Evolutionary conservation across 2,113 vertebrate genomes (phyloP).

Genomic region (Chloroceryle aenea): DNA sequence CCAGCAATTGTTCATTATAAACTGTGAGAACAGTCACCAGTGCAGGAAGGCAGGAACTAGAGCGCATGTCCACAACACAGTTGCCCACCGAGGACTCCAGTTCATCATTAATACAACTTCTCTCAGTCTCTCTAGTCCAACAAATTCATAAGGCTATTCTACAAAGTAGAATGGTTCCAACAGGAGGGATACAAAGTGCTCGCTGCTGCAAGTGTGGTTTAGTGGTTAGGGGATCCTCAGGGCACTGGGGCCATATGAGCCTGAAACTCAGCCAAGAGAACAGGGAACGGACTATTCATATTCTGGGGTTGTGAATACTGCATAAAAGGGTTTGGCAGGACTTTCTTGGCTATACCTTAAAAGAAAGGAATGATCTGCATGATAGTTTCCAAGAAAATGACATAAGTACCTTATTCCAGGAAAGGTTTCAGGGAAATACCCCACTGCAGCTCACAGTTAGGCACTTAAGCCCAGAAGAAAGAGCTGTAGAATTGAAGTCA

Average conservation of each 20-base stretch:
- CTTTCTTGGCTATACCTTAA: slow-evolving; percentile 54
- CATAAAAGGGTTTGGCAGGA: slow-evolving; percentile 41
- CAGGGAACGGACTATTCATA: background rate
- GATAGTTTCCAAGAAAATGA: slow-evolving; percentile 61
- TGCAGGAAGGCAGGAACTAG: background rate
- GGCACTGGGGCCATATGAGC: background rate
- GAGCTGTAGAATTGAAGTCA: background rate
- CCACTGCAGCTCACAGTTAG: slow-evolving; percentile 3
- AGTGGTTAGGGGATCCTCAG: slow-evolving; percentile 38
- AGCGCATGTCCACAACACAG: background rate
- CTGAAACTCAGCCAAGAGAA: slow-evolving; percentile 6
- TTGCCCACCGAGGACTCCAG: rapidly evolving
- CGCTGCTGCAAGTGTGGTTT: background rate
- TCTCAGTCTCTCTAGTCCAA: background rate
- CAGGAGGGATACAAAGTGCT: background rate
- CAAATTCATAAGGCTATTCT: background rate
- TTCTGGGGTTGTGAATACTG: background rate
- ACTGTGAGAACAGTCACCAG: background rate
- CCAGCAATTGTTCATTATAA: background rate
- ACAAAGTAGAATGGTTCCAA: background rate
- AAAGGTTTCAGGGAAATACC: slow-evolving; percentile 70
- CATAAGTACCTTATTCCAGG: slow-evolving; percentile 62
- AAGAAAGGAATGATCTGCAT: slow-evolving; percentile 30
- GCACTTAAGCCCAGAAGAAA: background rate
- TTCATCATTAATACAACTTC: background rate